phyloP scores from a whole-genome alignment of 2,797 vertebrate species.

The Cercopithecus diana region DNA sequence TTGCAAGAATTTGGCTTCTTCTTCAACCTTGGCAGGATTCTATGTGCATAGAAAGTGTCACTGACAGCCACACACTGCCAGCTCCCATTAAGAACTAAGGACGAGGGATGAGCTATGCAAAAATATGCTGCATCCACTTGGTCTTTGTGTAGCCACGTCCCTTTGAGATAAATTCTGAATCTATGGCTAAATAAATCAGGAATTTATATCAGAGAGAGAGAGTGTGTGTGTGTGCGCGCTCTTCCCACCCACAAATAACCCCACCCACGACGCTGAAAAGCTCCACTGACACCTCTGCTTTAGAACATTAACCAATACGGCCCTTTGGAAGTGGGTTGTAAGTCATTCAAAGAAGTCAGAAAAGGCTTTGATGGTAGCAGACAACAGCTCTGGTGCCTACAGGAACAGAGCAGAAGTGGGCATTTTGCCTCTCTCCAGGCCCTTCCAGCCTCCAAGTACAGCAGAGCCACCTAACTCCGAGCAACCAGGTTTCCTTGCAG shows the following conservation, averaged over 20 bases:
- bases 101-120: conserved; percentile 37
- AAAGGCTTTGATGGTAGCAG: background rate
- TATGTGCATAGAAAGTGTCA: conserved; percentile 62
- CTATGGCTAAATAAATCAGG: background rate
- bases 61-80: conserved; percentile 59
- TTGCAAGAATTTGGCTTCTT: conserved; percentile 59
- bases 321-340: background rate
- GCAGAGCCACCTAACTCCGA: background rate
- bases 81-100: conserved; percentile 54
- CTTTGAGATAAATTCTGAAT: background rate
- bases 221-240: no score
- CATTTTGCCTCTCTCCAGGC: background rate
- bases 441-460: background rate
- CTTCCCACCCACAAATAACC: background rate
- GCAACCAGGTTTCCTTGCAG: background rate
- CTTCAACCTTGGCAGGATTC: conserved; percentile 67
- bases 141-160: background rate
- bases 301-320: background rate
- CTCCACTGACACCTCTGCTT: background rate
- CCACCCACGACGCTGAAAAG: background rate
- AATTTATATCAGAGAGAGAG: background rate
- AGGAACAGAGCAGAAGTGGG: background rate
- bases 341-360: background rate
- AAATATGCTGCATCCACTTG: background rate
- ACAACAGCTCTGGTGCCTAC: background rate